phyloP scores from a whole-genome alignment of 2,113 vertebrate genomes.

The Cricetomys ansorgei region DNA sequence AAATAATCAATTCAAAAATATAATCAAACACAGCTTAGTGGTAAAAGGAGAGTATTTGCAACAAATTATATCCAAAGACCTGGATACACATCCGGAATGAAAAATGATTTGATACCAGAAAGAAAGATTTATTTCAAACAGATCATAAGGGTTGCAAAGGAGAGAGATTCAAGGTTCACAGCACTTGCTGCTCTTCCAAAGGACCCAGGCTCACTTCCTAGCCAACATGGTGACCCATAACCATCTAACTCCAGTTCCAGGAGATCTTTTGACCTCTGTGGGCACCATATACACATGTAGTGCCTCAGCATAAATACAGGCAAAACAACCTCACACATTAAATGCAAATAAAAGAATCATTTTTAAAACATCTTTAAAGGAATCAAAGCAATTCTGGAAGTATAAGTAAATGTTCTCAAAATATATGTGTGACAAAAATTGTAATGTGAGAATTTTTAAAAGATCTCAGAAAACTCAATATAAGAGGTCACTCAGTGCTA shows the following conservation, averaged over 20 bases:
- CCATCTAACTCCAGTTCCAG: background rate
- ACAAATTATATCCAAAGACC: background rate
- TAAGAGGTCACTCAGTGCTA: background rate
- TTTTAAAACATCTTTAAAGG: slow-evolving; percentile 11
- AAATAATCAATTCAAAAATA: background rate
- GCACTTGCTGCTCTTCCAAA: background rate
- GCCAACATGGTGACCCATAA: background rate
- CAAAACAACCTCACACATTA: background rate
- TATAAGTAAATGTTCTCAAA: slow-evolving; percentile 15
- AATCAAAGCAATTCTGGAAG: background rate
- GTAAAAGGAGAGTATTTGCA: background rate
- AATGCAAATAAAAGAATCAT: background rate
- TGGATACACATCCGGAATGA: background rate
- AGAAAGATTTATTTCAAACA: slow-evolving; percentile 7
- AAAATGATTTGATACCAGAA: background rate
- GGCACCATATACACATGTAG: background rate
- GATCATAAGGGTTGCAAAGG: background rate
- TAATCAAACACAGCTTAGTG: background rate
- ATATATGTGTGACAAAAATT: background rate
- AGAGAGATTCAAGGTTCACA: background rate
- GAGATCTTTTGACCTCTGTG: background rate
- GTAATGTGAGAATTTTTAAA: background rate
- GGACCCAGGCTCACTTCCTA: background rate
- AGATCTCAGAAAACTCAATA: background rate
- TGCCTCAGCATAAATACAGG: background rate